phyloP scores from a whole-genome alignment of 2,113 vertebrate genomes.

The Notarius quadriscutis region DNA sequence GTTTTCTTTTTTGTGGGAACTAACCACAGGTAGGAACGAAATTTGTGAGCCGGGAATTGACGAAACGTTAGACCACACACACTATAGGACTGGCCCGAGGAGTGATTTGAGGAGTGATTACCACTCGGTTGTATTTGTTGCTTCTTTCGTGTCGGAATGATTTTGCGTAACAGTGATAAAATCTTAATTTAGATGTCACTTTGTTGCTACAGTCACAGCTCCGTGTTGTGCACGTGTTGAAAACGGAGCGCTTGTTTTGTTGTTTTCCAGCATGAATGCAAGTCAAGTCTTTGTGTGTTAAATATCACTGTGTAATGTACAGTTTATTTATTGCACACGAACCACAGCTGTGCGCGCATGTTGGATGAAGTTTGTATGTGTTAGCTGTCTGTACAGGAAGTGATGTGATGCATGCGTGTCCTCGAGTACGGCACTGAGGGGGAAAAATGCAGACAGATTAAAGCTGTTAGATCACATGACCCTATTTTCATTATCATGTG shows the following conservation, averaged over 20 bases:
- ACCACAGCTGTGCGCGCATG: background rate
- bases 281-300: background rate
- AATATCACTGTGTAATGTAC: background rate
- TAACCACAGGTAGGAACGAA: background rate
- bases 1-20: no score
- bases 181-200: background rate
- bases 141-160: background rate
- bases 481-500: background rate
- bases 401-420: background rate
- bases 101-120: background rate
- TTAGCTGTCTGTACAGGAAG: conserved; percentile 31
- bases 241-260: background rate
- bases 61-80: background rate
- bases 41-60: background rate
- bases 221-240: background rate
- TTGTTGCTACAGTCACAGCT: background rate
- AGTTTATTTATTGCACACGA: background rate
- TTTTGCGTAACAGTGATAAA: background rate
- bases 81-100: background rate
- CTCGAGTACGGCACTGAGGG: background rate
- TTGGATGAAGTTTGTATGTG: background rate
- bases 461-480: background rate
- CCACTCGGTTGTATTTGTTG: background rate
- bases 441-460: conserved; percentile 7
- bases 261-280: background rate